phyloP scores from a whole-genome alignment of 2,113 vertebrate species.

The Lepidothrix coronata region DNA sequence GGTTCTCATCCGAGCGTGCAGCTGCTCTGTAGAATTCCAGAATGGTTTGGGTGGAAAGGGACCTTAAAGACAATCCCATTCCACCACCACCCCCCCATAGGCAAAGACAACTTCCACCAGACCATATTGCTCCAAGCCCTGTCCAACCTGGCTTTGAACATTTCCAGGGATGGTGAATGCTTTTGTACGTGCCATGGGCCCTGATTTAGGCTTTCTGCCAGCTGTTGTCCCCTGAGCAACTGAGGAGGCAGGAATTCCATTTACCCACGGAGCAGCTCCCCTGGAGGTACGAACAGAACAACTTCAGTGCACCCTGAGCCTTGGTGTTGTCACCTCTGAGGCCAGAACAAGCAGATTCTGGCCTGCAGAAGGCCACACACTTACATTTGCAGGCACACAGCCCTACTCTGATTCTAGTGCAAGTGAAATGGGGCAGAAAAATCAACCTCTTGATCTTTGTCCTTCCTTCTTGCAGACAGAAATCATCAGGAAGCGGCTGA shows the following conservation, averaged over 20 bases:
- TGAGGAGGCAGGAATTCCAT: background rate
- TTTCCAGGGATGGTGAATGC: background rate
- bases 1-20: background rate
- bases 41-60: background rate
- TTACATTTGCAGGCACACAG: background rate
- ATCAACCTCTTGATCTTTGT: background rate
- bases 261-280: fast-evolving
- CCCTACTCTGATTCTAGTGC: fast-evolving
- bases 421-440: background rate
- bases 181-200: background rate
- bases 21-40: background rate
- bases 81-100: fast-evolving
- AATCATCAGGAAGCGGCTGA: constrained; percentile 88
- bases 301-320: background rate
- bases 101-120: background rate
- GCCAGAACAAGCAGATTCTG: background rate
- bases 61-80: background rate
- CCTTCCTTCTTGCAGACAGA: constrained; percentile 77
- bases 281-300: background rate
- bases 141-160: background rate
- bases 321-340: background rate
- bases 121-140: background rate
- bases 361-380: background rate
- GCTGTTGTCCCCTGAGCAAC: background rate
- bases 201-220: background rate